A percentile compares a stretch with the other conserved stretches of the same genome.
phyloP scores from a whole-genome alignment of 2,888 invertebrate species.

The Parascotia fuliginaria region DNA sequence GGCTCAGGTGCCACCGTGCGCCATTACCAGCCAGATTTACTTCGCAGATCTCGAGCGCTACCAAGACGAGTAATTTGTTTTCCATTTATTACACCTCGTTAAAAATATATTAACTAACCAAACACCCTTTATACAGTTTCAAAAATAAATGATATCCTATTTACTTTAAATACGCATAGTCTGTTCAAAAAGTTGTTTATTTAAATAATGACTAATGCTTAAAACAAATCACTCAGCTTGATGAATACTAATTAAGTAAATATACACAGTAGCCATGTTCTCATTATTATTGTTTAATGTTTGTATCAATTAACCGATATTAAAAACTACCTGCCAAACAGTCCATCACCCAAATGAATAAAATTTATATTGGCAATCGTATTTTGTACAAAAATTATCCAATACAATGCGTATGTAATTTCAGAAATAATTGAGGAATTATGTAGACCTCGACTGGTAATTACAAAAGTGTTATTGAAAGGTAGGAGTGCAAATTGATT shows the following conservation, averaged over 20 bases:
- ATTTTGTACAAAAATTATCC: constrained; percentile 11
- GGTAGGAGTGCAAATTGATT: constrained; percentile 14
- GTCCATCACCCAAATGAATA: constrained; percentile 16
- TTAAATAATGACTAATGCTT: constrained; percentile 30
- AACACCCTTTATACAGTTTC: constrained; percentile 9
- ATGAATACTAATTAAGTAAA: constrained; percentile 50
- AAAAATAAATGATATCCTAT: no score
- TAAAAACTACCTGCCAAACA: constrained; percentile 20
- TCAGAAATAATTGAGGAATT: background rate
- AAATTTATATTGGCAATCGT: constrained; percentile 17
- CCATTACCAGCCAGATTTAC: constrained; percentile 75
- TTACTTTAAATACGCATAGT: no score
- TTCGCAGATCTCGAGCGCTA: constrained; percentile 54
- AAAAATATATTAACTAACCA: constrained; percentile 62
- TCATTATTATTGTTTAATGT: constrained; percentile 45
- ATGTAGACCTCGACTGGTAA: background rate
- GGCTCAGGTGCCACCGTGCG: constrained; percentile 70
- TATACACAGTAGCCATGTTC: constrained; percentile 33
- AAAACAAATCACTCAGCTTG: constrained; percentile 38
- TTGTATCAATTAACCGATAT: constrained; percentile 33
- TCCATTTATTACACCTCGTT: constrained; percentile 71
- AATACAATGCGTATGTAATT: background rate
- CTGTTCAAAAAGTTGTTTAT: constrained; percentile 37
- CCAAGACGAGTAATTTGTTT: constrained; percentile 68
- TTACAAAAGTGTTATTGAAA: constrained; percentile 18